Base-by-base conservation (phyloP, 2,888 invertebrate genomes). In the Cerastoderma edule region DNA sequence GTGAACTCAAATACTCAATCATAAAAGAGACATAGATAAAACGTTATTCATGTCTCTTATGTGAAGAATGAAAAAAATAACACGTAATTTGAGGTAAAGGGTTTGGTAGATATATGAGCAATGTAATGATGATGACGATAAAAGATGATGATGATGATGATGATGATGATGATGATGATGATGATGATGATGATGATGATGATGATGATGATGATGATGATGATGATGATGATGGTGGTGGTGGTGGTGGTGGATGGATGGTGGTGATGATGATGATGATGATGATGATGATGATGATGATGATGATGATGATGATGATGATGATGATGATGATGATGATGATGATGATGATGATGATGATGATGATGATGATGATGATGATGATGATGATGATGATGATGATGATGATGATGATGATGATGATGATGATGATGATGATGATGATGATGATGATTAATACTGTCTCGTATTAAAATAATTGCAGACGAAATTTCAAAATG, bases 371-470 rank as follows among this genome's bases (percentile, higher is more conserved):
- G 44, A 44, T 44, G 44, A 44, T 13, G 44, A 44, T 44, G 44
- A n/a, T 28, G 30, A 13, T 57, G 57, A 27, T 57, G 57, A 27
- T 57, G 57, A 27, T 32, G 63, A n/a, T 35, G 39, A n/a, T 63
- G 22, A 35, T 4, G 63, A 32, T 63, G n/a, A 22, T 63, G 35
- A 22, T 35, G 63, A 35, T 63, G 35, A 22, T 32, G 30, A 33
- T 28, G 22, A 33, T 63, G 32, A 8, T 8, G 33, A 19, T 63
- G 63, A 19, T 63, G 63, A 33, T 63, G 33, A 33, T 32, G 32
- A 33, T 32, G 44, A n/a, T n/a, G n/a, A n/a, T n/a, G n/a, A n/a
- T n/a, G n/a, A n/a, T n/a, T n/a, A n/a, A n/a, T n/a, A n/a, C 10
- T 13, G 44, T 13, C 44, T n/a, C n/a, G n/a, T n/a, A n/a, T n/a